Conservation (phyloP, 2,797 vertebrate species). For the Harpagifer antarcticus region DNA sequence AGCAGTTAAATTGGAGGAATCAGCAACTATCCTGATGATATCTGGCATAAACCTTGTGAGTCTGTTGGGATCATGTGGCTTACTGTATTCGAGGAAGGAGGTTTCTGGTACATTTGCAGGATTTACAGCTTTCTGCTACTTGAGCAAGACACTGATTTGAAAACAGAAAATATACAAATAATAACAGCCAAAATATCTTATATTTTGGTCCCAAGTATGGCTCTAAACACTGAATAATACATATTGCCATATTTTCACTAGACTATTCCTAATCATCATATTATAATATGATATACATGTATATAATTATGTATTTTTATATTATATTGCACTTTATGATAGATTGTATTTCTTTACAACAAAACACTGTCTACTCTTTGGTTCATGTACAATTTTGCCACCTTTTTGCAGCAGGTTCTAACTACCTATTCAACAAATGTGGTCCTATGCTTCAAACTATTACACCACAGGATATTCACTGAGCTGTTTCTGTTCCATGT, state of each 20-base stretch:
- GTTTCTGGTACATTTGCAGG: not conserved
- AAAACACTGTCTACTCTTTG: no score
- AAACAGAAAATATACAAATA: not conserved
- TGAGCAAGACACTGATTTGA: not conserved
- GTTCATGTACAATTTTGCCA: no score
- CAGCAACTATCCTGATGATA: conserved; percentile 9
- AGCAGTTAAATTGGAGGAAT: conserved; percentile 5
- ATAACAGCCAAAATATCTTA: not conserved
- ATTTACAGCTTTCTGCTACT: not conserved
- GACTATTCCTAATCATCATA: not conserved
- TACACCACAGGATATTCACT: no score
- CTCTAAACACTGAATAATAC: not conserved
- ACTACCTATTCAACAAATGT: no score
- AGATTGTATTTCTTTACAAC: no score
- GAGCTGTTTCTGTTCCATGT: no score
- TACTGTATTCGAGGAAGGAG: not conserved
- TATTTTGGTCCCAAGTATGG: not conserved
- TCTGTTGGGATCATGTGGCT: not conserved
- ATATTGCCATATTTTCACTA: not conserved
- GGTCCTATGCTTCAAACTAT: no score
- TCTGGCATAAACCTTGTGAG: not conserved
- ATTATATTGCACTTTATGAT: no score
- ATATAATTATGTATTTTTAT: no score
- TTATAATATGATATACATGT: no score
- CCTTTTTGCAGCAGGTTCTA: no score